Conservation (phyloP, 2,888 invertebrate genomes). For the Norana najaformis region DNA sequence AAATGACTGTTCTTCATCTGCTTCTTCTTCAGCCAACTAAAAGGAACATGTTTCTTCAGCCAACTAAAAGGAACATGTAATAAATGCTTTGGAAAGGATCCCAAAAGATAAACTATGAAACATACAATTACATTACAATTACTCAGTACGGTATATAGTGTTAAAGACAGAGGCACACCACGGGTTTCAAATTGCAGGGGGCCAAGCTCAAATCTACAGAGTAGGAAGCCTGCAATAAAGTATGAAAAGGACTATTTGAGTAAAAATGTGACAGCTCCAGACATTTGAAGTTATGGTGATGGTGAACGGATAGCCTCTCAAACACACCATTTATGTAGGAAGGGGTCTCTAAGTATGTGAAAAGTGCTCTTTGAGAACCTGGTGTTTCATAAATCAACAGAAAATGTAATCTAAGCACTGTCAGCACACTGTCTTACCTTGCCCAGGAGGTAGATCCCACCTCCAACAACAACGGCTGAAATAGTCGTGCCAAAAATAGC, state of each 20-base stretch:
- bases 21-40: no score
- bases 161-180: not conserved
- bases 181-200: not conserved
- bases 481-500: slow-evolving; percentile 96
- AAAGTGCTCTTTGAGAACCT: not conserved
- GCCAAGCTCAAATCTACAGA: not conserved
- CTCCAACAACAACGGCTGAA: slow-evolving; percentile 94
- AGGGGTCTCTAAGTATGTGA: no score
- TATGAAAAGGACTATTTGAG: not conserved
- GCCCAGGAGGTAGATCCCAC: slow-evolving; percentile 91
- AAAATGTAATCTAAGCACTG: not conserved
- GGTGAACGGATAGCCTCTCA: not conserved
- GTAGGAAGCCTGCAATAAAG: not conserved
- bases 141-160: not conserved
- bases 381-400: not conserved
- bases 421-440: slow-evolving; percentile 66
- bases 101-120: not conserved
- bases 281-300: not conserved
- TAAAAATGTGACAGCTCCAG: not conserved
- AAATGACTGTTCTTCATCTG: no score
- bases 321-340: no score
- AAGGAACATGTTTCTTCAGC: no score
- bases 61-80: no score
- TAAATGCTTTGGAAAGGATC: not conserved
- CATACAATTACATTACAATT: not conserved